phyloP scores from a whole-genome alignment of 1,140 invertebrate species.

The Brachionus koreanus region DNA sequence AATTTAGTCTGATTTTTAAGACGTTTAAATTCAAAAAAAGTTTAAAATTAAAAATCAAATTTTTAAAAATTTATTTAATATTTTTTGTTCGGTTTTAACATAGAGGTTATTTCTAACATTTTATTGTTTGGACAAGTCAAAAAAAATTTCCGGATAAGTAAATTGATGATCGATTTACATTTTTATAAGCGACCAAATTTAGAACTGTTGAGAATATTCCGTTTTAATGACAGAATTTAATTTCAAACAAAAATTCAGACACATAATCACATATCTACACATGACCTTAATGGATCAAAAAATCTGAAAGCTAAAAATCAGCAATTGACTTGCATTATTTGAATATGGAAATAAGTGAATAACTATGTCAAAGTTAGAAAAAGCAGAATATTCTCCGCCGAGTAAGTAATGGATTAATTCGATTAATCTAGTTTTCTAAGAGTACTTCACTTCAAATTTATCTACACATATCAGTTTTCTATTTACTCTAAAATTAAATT shows the following conservation, averaged over 20 bases:
- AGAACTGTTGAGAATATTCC: neutral
- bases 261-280: conserved; percentile 10
- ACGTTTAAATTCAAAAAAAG: too few species aligned
- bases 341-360: neutral
- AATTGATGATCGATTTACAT: neutral
- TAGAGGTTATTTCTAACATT: neutral
- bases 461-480: conserved; percentile 40
- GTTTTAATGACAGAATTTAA: neutral
- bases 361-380: conserved; percentile 31
- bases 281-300: conserved; percentile 19
- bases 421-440: neutral
- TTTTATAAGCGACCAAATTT: neutral
- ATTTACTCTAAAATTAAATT: conserved; percentile 25
- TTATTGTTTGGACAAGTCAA: neutral
- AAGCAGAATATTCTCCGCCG: neutral
- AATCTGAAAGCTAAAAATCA: neutral
- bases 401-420: conserved; percentile 27
- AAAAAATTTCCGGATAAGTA: neutral
- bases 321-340: conserved; percentile 2
- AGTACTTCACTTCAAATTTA: neutral
- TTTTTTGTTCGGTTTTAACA: neutral
- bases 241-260: neutral
- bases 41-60: too few species aligned
- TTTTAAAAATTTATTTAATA: too few species aligned
- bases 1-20: neutral